These are phyloP conservation scores for Dyspetes luteomarginatus DNA, from an alignment of 2,888 invertebrate species.

Conservation along the genomic window DNA sequence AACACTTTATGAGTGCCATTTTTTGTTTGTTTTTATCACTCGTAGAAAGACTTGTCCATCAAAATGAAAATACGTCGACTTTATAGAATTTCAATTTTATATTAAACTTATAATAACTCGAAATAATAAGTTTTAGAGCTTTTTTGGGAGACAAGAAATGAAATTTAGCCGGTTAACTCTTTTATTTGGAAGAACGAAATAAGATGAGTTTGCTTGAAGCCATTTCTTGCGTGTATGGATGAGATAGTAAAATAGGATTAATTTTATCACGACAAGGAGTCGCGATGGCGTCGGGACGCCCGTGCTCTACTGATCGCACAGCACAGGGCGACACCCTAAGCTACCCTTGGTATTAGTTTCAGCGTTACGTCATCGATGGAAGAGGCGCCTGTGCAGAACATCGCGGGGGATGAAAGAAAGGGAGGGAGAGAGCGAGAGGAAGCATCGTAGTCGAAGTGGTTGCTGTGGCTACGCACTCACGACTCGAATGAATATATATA, in stretches of 20 bases:
- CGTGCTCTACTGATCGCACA: constrained; percentile 80
- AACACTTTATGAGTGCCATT: constrained; percentile 91
- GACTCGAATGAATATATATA: not conserved
- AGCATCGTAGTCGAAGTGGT: not conserved
- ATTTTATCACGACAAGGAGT: constrained; percentile 44
- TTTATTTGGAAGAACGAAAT: not conserved
- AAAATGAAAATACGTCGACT: not conserved
- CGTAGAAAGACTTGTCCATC: not conserved
- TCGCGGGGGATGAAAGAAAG: constrained; percentile 17
- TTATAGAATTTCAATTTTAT: too few relatives aligned
- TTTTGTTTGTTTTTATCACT: not conserved
- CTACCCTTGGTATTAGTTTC: constrained; percentile 62
- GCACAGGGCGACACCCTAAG: constrained; percentile 60
- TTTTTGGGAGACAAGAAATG: not conserved
- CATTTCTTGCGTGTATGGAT: not conserved
- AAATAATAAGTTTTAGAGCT: too few relatives aligned
- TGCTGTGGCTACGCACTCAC: not conserved
- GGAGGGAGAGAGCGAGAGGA: constrained; percentile 10
- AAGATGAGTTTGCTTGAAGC: not conserved
- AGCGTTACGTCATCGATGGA: constrained; percentile 66
- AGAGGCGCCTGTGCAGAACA: constrained; percentile 69
- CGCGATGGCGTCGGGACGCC: constrained; percentile 66
- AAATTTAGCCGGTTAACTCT: too few relatives aligned
- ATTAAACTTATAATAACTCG: too few relatives aligned
- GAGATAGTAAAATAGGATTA: not conserved